These are phyloP conservation scores for Drosophila helvetica DNA, from an alignment of 2,888 invertebrate species.

Conservation along the genomic window DNA sequence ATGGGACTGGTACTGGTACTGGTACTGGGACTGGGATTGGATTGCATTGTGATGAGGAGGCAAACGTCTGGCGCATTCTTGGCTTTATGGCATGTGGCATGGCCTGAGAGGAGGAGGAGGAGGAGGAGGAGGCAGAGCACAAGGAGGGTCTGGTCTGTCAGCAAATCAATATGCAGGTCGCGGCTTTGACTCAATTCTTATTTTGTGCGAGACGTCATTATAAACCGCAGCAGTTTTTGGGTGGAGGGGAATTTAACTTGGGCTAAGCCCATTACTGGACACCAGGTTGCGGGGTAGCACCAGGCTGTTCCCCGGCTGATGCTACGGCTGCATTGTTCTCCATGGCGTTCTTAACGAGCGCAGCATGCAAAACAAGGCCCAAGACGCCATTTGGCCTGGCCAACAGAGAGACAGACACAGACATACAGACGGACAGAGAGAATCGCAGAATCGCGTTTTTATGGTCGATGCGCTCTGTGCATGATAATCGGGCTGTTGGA, in stretches of 20 bases:
- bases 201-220: slow-evolving; percentile 59
- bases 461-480: slow-evolving; percentile 71
- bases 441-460: slow-evolving; percentile 72
- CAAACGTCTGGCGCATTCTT: slow-evolving; percentile 37
- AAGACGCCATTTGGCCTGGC: slow-evolving; percentile 77
- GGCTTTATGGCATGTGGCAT: slow-evolving; percentile 32
- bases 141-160: slow-evolving; percentile 10
- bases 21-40: background rate
- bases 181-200: slow-evolving; percentile 41
- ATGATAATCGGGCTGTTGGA: slow-evolving; percentile 57
- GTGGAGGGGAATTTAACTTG: slow-evolving; percentile 44
- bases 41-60: slow-evolving; percentile 42
- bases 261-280: slow-evolving; percentile 76
- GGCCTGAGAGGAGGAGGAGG: background rate
- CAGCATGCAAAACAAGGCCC: slow-evolving; percentile 75
- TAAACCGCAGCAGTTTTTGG: slow-evolving; percentile 55
- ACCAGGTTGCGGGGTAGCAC: slow-evolving; percentile 63
- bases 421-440: slow-evolving; percentile 42
- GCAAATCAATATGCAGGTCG: slow-evolving; percentile 67
- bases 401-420: slow-evolving; percentile 37
- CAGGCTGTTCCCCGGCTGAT: slow-evolving; percentile 28
- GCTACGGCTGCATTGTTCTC: slow-evolving; percentile 64
- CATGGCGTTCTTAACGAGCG: slow-evolving; percentile 69
- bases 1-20: background rate
- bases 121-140: background rate